phyloP scores from a whole-genome alignment of 2,113 vertebrate genomes.

The Albula glossodonta region DNA sequence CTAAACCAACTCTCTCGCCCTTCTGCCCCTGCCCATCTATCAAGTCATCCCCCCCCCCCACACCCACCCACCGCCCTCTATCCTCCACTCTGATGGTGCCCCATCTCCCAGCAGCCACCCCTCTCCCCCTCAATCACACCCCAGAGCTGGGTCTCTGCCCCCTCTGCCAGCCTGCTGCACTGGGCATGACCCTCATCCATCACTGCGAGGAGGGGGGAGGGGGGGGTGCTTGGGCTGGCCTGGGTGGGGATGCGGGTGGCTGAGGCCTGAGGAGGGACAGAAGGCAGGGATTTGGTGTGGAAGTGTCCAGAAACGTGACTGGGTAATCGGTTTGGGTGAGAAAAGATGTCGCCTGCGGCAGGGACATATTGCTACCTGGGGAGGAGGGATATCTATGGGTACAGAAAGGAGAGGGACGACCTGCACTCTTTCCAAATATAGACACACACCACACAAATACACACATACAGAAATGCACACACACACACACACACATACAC shows the following conservation, averaged over 20 bases:
- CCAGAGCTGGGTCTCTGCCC: too few species aligned
- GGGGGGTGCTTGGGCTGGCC: neutral
- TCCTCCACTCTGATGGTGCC: neutral
- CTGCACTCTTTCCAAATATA: too few species aligned
- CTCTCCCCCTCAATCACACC: too few species aligned
- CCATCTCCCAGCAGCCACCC: slow-evolving; percentile 38
- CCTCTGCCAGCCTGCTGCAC: neutral
- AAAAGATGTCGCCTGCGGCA: slow-evolving; percentile 45
- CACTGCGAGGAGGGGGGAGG: slow-evolving; percentile 29
- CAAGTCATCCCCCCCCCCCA: neutral
- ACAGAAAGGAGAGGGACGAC: neutral
- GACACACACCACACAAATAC: slow-evolving; percentile 5
- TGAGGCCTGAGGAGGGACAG: slow-evolving; percentile 17
- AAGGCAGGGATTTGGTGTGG: slow-evolving; percentile 27
- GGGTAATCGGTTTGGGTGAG: slow-evolving; percentile 55
- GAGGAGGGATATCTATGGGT: slow-evolving; percentile 18
- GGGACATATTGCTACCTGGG: slow-evolving; percentile 29
- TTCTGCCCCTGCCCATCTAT: too few species aligned
- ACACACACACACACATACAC: too few species aligned
- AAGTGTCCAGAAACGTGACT: slow-evolving; percentile 37
- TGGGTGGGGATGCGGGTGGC: too few species aligned
- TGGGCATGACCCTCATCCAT: slow-evolving; percentile 54
- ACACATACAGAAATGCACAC: too few species aligned
- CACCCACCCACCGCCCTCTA: neutral
- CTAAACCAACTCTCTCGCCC: too few species aligned